phyloP scores from a whole-genome alignment of 1,140 invertebrate genomes.

The Apis dorsata region DNA sequence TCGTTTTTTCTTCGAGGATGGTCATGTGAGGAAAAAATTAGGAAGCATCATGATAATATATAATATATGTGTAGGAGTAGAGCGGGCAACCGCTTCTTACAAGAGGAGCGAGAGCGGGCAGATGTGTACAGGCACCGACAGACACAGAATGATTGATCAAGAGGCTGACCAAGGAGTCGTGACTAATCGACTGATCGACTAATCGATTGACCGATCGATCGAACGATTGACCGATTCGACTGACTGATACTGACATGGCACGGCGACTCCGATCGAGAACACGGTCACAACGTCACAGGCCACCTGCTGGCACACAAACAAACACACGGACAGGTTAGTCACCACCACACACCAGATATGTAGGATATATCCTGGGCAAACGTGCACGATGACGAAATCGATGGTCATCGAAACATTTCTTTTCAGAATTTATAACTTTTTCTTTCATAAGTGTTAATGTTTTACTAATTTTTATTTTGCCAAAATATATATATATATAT shows the following conservation, averaged over 20 bases:
- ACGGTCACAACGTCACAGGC: slow-evolving; percentile 81
- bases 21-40: neutral
- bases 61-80: slow-evolving; percentile 10
- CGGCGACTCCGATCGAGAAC: slow-evolving; percentile 80
- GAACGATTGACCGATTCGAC: slow-evolving; percentile 59
- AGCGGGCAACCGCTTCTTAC: slow-evolving; percentile 34
- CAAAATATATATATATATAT: too few relatives aligned
- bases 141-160: slow-evolving; percentile 69
- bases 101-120: slow-evolving; percentile 49
- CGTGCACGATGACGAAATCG: slow-evolving; percentile 44
- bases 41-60: neutral
- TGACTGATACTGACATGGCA: slow-evolving; percentile 78
- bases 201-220: slow-evolving; percentile 55
- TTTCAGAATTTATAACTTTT: neutral
- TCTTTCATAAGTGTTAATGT: neutral
- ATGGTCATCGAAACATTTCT: neutral
- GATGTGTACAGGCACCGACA: slow-evolving; percentile 68
- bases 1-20: neutral
- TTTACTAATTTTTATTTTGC: neutral
- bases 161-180: slow-evolving; percentile 61
- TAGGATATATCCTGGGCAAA: slow-evolving; percentile 50
- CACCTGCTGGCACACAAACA: slow-evolving; percentile 81
- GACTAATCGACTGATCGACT: slow-evolving; percentile 53
- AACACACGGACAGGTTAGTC: slow-evolving; percentile 81
- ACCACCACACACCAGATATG: slow-evolving; percentile 77